Base-by-base conservation (phyloP, 2,888 invertebrate species). In the Sepiola atlantica region DNA sequence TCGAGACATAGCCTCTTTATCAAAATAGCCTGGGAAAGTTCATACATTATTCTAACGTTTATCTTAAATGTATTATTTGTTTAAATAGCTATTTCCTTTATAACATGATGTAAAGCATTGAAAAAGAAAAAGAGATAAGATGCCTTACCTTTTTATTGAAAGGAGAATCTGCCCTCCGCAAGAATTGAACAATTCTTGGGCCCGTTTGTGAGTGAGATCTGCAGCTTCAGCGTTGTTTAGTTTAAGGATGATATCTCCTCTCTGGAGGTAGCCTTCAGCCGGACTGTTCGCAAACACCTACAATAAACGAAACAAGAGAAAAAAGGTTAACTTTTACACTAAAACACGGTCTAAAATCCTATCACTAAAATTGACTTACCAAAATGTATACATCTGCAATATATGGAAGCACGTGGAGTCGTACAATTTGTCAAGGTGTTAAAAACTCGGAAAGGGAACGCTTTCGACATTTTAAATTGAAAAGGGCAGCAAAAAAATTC, bases 181-280 rank as follows among this genome's bases (percentile, higher is more conserved):
- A 94, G 95, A 95, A 94, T 97, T 97, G 95, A 97, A 97, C 55
- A 96, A 93, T 94, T 98, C 98, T 97, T 99, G 98, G 94, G 99
- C 99, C 97, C 99, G 99, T 97, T 98, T 98, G 97, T 99, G 99
- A 96, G 98, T 98, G 96, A 99, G 98, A 97, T 98, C 98, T 95
- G 98, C 98, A 93, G 98, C 98, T 97, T 99, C 99, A 97, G 98
- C 98, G 97, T 98, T 98, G 97, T 98, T 98, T 96, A 99, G 98
- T 98, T 99, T 98, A 96, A 98, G 98, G 97, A 99, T 98, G 97
- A 99, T 98, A 98, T 99, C 99, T 96, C 99, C 99, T 95, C 98
- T 98, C 96, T 98, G 98, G 95, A 99, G 98, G 96, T 98, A 98
- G 94, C 98, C 98, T 96, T 98, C 98, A n/a, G 98, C 98, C 3